Base-by-base conservation (phyloP, 1,140 invertebrate species). In the Metaphire vulgaris region DNA sequence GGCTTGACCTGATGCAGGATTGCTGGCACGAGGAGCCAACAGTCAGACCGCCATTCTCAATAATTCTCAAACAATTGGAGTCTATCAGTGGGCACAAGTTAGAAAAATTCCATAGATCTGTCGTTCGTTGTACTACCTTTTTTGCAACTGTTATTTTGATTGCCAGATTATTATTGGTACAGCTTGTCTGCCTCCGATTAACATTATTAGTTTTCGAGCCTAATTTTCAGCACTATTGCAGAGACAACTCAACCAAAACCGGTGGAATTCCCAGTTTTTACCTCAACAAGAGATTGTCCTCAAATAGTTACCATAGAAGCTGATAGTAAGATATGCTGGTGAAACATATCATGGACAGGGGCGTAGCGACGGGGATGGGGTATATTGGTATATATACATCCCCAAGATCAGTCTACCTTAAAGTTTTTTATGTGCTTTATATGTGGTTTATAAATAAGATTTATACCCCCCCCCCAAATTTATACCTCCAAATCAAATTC, bases 11-110 rank as follows among this genome's bases (percentile, higher is more conserved):
- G 69, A 81, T 83, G 76, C 66, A 80, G 68, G 69, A 76, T 16
- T 87, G 85, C 56, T 88, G 87, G 86, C 33, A 79, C 28, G 85
- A 87, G 75, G 78, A 81, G 66, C 82, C 85, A 0, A 80, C 80
- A 65, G 70, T 77, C 6, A 79, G 87, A 32, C 87, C 86, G 0
- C 79, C 81, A 1, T 86, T 86, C 74, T 32, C 64, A 15, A 66
- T 72, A 15, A 76, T 82, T 16, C 80, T 76, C 33, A 77, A 79
- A 21, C 6, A 56, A 21, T 21, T 56, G 21, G 6, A 56, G 41
- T 12, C 21, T 21, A 56, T 56, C 41, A 56, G 41, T 21, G 41
- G 41, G 21, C 6, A 56, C 6, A 56, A 56, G 41, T n/a, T 56
- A 56, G 6, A 56, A 21, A 56, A 56, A 56, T 21, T 56, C 21